Evolutionary conservation across 1,140 invertebrate species (phyloP).

Genomic region (Coenobita brevimanus): DNA sequence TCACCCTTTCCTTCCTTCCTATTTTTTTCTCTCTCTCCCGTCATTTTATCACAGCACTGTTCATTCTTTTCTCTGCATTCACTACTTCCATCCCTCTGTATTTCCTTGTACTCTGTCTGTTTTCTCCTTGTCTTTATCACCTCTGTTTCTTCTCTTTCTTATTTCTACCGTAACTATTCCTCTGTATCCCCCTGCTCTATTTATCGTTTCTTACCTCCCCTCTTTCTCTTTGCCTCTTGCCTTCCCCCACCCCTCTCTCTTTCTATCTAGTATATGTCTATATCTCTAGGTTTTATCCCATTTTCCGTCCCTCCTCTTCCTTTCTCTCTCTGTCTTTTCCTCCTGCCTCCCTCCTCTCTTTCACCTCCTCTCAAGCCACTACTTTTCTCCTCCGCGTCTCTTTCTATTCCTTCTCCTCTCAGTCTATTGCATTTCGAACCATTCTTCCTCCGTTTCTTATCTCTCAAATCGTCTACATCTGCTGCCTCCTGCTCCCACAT

Average conservation of each 20-base stretch:
- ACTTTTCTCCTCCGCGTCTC: not conserved
- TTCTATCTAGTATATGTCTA: not conserved
- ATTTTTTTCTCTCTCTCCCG: too few relatives aligned
- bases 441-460: not conserved
- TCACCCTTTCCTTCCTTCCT: too few relatives aligned
- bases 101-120: not conserved
- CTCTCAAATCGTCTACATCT: not conserved
- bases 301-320: not conserved
- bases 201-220: too few relatives aligned
- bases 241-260: not conserved
- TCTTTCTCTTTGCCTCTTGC: not conserved
- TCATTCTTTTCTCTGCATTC: too few relatives aligned
- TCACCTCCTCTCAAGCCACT: not conserved
- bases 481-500: not conserved
- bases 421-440: too few relatives aligned
- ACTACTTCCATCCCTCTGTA: not conserved
- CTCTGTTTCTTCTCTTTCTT: not conserved
- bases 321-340: conserved; percentile 15
- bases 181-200: too few relatives aligned
- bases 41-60: too few relatives aligned
- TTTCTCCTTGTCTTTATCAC: not conserved
- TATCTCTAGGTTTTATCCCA: too few relatives aligned
- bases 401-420: too few relatives aligned
- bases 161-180: too few relatives aligned
- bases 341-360: conserved; percentile 1